Conservation (phyloP, 2,113 vertebrate genomes). For the Tautogolabrus adspersus region DNA sequence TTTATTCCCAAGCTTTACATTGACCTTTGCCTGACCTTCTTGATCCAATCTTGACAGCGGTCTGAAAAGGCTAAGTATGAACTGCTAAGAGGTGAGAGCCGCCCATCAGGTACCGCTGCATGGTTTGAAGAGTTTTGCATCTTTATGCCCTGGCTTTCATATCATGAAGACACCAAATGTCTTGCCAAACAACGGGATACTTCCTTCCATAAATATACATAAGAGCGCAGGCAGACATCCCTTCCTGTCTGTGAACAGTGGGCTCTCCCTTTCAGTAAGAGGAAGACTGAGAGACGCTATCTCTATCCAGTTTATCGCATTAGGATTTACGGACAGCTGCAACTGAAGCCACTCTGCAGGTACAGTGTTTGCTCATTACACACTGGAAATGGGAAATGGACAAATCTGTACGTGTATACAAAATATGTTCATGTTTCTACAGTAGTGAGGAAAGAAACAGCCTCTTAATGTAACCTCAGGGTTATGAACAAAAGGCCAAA, state of each 20-base stretch:
- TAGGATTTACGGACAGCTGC: conserved; percentile 55
- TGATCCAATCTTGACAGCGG: background rate
- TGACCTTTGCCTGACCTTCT: background rate
- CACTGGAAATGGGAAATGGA: conserved; percentile 15
- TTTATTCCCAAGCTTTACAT: background rate
- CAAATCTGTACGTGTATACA: background rate
- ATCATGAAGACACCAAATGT: conserved; percentile 41
- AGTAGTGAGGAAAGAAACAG: background rate
- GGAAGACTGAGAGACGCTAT: conserved; percentile 9
- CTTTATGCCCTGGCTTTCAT: background rate
- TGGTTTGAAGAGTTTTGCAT: background rate
- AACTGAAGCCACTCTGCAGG: conserved; percentile 37
- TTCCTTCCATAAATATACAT: conserved; percentile 36
- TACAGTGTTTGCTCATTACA: conserved; percentile 47
- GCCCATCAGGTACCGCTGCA: conserved; percentile 6
- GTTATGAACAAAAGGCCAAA: conserved; percentile 25
- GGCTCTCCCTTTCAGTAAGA: conserved; percentile 19
- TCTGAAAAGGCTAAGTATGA: background rate
- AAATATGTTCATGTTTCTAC: background rate
- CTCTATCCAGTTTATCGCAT: conserved; percentile 27
- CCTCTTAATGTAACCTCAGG: conserved; percentile 3
- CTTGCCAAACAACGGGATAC: conserved; percentile 14
- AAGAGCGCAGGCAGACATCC: conserved; percentile 4
- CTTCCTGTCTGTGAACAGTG: conserved; percentile 24
- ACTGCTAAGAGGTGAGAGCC: background rate